A percentile compares a stretch with the other conserved stretches of the same genome.
Conservation (phyloP, 2,113 vertebrate species). For the Sula dactylatra region DNA sequence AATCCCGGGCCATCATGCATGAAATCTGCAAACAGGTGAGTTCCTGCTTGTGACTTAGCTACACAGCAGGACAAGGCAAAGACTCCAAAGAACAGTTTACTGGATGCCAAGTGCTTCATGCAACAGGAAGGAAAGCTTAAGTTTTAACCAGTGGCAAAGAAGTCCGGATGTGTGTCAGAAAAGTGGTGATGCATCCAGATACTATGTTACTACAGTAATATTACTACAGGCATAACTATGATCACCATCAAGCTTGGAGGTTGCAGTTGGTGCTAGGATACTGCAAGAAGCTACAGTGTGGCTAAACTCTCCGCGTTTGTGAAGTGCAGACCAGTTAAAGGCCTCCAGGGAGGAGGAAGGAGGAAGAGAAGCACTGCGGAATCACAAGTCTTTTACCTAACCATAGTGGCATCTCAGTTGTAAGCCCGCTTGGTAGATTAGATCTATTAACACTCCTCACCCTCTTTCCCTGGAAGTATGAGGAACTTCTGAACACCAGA, state of each 20-base stretch:
- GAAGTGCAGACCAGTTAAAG: not conserved
- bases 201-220: not conserved
- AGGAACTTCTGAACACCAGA: not conserved
- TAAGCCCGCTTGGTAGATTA: not conserved
- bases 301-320: not conserved
- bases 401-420: not conserved
- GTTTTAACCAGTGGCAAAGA: not conserved
- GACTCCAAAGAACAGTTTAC: not conserved
- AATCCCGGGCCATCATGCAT: not conserved
- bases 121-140: not conserved
- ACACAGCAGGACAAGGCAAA: not conserved
- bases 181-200: not conserved
- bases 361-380: not conserved
- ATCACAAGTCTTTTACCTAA: not conserved
- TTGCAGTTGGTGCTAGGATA: not conserved
- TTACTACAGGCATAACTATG: not conserved
- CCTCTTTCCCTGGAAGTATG: not conserved
- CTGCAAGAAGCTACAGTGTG: not conserved
- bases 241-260: too few species aligned
- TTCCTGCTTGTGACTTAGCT: not conserved
- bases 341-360: not conserved
- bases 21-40: not conserved
- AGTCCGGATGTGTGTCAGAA: rapidly evolving
- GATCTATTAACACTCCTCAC: not conserved
- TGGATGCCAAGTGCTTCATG: not conserved